phyloP scores from a whole-genome alignment of 2,888 invertebrate species.

The Acrocera orbiculus region DNA sequence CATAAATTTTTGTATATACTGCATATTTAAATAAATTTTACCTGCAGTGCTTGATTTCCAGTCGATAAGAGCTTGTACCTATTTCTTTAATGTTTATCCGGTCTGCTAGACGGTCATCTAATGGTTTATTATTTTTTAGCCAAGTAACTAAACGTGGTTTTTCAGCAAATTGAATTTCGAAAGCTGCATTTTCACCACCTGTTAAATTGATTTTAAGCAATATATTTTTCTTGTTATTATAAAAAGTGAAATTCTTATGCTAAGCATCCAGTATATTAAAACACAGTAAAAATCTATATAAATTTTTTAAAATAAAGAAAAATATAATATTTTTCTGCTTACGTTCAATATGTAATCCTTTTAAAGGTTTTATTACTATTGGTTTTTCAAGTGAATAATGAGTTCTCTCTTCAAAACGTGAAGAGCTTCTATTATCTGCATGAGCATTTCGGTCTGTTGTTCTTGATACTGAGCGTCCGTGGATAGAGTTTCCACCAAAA shows the following conservation, averaged over 20 bases:
- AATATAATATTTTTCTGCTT: slow-evolving; percentile 36
- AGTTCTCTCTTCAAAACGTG: slow-evolving; percentile 12
- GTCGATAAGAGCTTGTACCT: slow-evolving; percentile 43
- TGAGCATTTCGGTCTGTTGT: slow-evolving; percentile 6
- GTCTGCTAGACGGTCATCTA: slow-evolving; percentile 58
- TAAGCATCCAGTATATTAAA: no score
- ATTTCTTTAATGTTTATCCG: slow-evolving; percentile 45
- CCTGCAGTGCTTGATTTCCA: slow-evolving; percentile 56
- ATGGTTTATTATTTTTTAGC: slow-evolving; percentile 73
- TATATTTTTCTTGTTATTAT: no score
- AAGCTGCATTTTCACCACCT: slow-evolving; percentile 71
- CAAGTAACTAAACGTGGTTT: slow-evolving; percentile 53
- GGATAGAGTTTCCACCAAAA: slow-evolving; percentile 12
- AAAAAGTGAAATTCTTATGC: no score
- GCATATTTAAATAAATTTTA: slow-evolving; percentile 9
- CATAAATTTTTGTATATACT: no score
- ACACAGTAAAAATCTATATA: no score
- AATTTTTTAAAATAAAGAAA: slow-evolving; percentile 1
- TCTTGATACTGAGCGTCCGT: slow-evolving; percentile 16
- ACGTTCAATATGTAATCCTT: slow-evolving; percentile 65
- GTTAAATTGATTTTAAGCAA: slow-evolving; percentile 3
- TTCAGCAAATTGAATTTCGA: slow-evolving; percentile 57
- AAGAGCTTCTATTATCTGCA: not conserved
- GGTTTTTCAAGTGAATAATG: slow-evolving; percentile 41
- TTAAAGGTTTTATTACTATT: slow-evolving; percentile 52